Evolutionary conservation across 2,797 vertebrate species (phyloP).

Genomic region (Myotis findleyi): DNA sequence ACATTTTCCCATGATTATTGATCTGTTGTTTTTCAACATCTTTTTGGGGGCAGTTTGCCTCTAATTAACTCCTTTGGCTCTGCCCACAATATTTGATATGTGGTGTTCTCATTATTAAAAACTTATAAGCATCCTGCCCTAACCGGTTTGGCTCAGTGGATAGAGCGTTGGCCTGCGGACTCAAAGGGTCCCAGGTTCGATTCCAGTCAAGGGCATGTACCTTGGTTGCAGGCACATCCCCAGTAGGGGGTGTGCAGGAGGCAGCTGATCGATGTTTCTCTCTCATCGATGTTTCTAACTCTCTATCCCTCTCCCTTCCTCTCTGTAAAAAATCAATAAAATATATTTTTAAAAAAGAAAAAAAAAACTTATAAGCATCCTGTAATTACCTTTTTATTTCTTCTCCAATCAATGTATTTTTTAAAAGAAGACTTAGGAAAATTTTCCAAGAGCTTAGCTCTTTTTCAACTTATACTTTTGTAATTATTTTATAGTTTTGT

Average conservation of each 20-base stretch:
- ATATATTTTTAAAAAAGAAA: too few species aligned
- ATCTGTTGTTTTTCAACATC: neutral
- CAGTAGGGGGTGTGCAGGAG: too few species aligned
- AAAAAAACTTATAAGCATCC: neutral
- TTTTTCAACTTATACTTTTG: neutral
- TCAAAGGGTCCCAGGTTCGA: too few species aligned
- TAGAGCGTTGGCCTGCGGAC: too few species aligned
- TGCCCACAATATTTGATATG: neutral
- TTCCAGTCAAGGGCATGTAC: too few species aligned
- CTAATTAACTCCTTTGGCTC: neutral
- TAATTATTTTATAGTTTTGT: conserved; percentile 25
- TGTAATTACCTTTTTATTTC: neutral
- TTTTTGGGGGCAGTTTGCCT: neutral
- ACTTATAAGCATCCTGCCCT: neutral
- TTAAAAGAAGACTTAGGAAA: neutral
- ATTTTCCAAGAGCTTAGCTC: neutral
- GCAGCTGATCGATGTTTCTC: too few species aligned
- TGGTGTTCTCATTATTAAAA: neutral
- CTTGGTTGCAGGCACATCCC: too few species aligned
- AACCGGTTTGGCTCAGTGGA: too few species aligned
- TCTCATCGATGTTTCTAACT: too few species aligned
- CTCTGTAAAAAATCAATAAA: too few species aligned
- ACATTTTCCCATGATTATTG: conserved; percentile 5
- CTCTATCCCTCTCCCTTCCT: too few species aligned
- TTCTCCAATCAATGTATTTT: neutral